Conservation (phyloP, 2,888 invertebrate genomes). For the Cheilosia vulpina region DNA sequence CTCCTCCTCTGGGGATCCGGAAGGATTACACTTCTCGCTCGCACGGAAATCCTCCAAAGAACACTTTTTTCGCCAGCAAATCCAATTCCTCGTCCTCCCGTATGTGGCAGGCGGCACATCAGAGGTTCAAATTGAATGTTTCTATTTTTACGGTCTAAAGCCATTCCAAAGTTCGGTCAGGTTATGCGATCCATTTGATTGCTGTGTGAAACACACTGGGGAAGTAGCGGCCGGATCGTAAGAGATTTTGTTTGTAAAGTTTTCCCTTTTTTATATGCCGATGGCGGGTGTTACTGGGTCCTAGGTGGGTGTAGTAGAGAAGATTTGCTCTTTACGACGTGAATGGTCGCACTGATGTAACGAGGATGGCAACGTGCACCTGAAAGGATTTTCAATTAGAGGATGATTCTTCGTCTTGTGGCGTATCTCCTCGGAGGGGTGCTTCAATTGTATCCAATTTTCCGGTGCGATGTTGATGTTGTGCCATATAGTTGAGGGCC, state of each 20-base stretch:
- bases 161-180: slow-evolving; percentile 68
- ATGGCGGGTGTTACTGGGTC: background rate
- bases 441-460: slow-evolving; percentile 71
- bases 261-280: slow-evolving; percentile 6
- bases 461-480: slow-evolving; percentile 55
- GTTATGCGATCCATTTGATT: slow-evolving; percentile 72
- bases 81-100: slow-evolving; percentile 23
- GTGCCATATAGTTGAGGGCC: slow-evolving; percentile 49
- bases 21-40: slow-evolving; percentile 66
- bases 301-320: background rate
- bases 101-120: background rate
- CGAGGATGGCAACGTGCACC: slow-evolving; percentile 56
- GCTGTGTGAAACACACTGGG: slow-evolving; percentile 65
- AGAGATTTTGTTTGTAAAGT: slow-evolving; percentile 68
- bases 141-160: slow-evolving; percentile 69
- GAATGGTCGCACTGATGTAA: slow-evolving; percentile 63
- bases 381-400: slow-evolving; percentile 74
- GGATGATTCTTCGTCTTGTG: slow-evolving; percentile 71
- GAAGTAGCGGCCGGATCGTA: slow-evolving; percentile 64
- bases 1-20: slow-evolving; percentile 50
- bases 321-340: slow-evolving; percentile 54
- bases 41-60: slow-evolving; percentile 52
- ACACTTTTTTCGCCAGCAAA: slow-evolving; percentile 50
- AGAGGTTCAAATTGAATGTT: slow-evolving; percentile 68
- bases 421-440: slow-evolving; percentile 57